A percentile compares a stretch with the other conserved stretches of the same genome.
Conservation (phyloP, 2,113 vertebrate species). For the Carollia perspicillata region DNA sequence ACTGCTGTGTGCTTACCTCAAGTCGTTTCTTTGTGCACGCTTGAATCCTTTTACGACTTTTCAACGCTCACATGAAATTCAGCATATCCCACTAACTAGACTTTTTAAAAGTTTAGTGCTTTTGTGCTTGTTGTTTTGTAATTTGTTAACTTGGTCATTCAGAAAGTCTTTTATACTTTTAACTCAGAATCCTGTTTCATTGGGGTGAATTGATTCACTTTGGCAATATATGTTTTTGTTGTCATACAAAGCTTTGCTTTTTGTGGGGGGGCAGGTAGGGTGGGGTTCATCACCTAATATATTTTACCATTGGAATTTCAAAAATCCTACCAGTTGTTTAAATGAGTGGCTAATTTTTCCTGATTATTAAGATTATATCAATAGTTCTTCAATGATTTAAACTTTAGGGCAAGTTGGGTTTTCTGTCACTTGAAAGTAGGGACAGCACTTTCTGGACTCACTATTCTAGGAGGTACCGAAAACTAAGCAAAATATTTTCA, state of each 20-base stretch:
- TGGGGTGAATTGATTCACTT: neutral
- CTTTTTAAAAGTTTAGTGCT: neutral
- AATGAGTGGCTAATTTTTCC: neutral
- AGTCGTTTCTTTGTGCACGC: neutral
- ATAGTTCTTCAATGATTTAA: constrained; percentile 3
- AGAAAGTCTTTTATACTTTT: neutral
- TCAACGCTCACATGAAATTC: neutral
- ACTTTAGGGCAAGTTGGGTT: neutral
- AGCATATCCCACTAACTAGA: neutral
- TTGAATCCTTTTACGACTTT: neutral
- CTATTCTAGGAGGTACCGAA: neutral
- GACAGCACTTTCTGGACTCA: neutral
- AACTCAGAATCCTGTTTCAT: neutral
- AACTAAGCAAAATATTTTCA: neutral
- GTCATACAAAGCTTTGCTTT: neutral
- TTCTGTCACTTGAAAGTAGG: neutral
- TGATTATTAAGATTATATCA: neutral
- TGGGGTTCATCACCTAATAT: neutral
- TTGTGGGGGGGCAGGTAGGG: neutral
- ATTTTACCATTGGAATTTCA: neutral
- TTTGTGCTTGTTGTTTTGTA: neutral
- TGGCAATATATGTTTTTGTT: constrained; percentile 9
- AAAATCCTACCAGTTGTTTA: constrained; percentile 20
- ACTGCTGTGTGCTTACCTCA: neutral
- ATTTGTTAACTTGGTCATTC: neutral